phyloP scores from a whole-genome alignment of 2,888 invertebrate genomes.

The Chrysolina haemoptera region DNA sequence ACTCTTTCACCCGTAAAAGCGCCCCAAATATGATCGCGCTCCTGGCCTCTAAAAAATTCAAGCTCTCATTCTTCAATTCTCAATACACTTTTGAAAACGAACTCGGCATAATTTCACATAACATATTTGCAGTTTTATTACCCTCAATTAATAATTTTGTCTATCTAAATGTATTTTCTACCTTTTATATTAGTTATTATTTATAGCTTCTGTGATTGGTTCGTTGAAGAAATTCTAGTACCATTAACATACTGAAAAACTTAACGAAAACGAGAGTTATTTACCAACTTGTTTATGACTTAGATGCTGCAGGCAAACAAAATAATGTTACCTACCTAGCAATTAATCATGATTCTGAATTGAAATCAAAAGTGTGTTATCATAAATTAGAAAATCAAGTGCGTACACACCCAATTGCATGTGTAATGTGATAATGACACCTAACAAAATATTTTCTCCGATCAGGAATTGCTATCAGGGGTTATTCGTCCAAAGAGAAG shows the following conservation, averaged over 20 bases:
- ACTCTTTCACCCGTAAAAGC: no score
- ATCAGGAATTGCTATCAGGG: neutral
- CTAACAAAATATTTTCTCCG: neutral
- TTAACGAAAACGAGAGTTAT: slow-evolving; percentile 5
- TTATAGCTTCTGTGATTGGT: no score
- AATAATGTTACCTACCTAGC: neutral
- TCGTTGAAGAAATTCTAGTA: neutral
- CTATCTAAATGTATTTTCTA: no score
- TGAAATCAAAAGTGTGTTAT: slow-evolving; percentile 10
- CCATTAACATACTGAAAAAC: neutral
- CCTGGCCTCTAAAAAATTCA: no score
- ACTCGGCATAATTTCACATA: no score
- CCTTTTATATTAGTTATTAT: no score
- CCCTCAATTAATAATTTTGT: no score
- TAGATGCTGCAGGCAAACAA: slow-evolving; percentile 9
- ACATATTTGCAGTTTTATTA: no score
- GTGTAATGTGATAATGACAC: slow-evolving; percentile 17
- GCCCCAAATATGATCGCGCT: no score
- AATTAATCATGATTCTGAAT: neutral
- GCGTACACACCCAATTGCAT: slow-evolving; percentile 15
- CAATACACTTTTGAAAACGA: no score
- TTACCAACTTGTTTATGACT: neutral
- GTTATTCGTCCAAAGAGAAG: neutral
- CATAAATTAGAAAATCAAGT: slow-evolving; percentile 21
- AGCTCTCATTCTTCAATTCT: no score